Evolutionary conservation across 2,797 vertebrate genomes (phyloP).

Genomic region (Sebastiscus tertius): DNA sequence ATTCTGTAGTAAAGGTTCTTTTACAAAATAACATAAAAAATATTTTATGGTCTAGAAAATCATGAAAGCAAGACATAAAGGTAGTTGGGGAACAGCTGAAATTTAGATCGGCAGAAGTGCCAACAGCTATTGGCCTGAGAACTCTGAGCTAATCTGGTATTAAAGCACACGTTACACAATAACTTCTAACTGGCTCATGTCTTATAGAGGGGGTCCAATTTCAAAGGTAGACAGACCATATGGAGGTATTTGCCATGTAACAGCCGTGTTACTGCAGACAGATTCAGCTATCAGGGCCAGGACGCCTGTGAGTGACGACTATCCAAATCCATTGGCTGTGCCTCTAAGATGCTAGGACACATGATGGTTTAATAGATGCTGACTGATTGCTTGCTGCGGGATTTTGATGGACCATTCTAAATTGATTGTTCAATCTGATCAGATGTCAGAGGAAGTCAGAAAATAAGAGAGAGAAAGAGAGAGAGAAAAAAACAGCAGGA

Average conservation of each 20-base stretch:
- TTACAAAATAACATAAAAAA: slow-evolving; percentile 24
- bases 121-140: slow-evolving; percentile 21
- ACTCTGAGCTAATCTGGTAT: slow-evolving; percentile 28
- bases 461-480: not conserved
- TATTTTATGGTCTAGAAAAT: slow-evolving; percentile 30
- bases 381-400: slow-evolving; percentile 37
- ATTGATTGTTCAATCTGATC: slow-evolving; percentile 49
- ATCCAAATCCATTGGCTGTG: slow-evolving; percentile 60
- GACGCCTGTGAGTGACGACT: slow-evolving; percentile 39
- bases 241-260: slow-evolving; percentile 60
- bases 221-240: slow-evolving; percentile 63
- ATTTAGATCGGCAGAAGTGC: slow-evolving; percentile 23
- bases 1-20: not conserved
- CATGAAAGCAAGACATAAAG: slow-evolving; percentile 27
- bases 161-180: slow-evolving; percentile 42
- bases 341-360: slow-evolving; percentile 22
- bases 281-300: slow-evolving; percentile 28
- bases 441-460: slow-evolving; percentile 11
- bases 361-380: slow-evolving; percentile 37
- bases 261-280: slow-evolving; percentile 53
- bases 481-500: not conserved
- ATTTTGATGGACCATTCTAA: slow-evolving; percentile 42
- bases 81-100: slow-evolving; percentile 19
- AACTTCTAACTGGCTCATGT: slow-evolving; percentile 26
- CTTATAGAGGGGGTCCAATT: slow-evolving; percentile 48